phyloP scores from a whole-genome alignment of 2,113 vertebrate species.

The Cryptomyrus ogoouensis region DNA sequence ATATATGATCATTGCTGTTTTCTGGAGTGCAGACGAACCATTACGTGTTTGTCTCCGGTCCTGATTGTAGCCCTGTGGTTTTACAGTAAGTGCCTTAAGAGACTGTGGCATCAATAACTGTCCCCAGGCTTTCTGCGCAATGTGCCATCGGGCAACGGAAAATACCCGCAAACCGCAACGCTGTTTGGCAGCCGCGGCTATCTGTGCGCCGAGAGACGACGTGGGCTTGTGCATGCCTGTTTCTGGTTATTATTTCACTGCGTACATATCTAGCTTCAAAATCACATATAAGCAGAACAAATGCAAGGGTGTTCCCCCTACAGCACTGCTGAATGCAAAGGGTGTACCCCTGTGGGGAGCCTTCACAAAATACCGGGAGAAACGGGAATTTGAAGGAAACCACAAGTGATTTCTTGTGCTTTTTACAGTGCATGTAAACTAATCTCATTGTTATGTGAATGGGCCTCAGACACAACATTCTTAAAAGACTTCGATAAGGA shows the following conservation, averaged over 20 bases:
- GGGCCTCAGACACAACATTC: constrained; percentile 5
- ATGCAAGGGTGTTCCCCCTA: constrained; percentile 44
- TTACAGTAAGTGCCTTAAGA: not conserved
- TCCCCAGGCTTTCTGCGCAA: not conserved
- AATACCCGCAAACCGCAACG: not conserved
- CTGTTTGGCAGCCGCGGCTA: not conserved
- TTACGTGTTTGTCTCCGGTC: not conserved
- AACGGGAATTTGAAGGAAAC: constrained; percentile 17
- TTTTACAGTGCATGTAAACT: constrained; percentile 39
- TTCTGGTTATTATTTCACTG: constrained; percentile 3
- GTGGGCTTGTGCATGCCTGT: not conserved
- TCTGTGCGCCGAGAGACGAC: not conserved
- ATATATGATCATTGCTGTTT: not conserved
- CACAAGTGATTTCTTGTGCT: constrained; percentile 39
- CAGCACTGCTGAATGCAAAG: constrained; percentile 46
- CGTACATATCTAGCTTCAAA: not conserved
- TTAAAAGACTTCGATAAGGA: not conserved
- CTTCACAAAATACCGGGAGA: not conserved
- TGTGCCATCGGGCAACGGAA: not conserved
- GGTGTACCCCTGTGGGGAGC: not conserved
- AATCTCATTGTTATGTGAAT: constrained; percentile 31
- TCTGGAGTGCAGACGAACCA: not conserved
- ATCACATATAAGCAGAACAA: constrained; percentile 3
- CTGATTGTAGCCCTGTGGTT: not conserved
- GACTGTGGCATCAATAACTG: not conserved